These are phyloP conservation scores for Paramormyrops hopkinsi DNA, from an alignment of 2,797 vertebrate genomes.

Conservation along the genomic window DNA sequence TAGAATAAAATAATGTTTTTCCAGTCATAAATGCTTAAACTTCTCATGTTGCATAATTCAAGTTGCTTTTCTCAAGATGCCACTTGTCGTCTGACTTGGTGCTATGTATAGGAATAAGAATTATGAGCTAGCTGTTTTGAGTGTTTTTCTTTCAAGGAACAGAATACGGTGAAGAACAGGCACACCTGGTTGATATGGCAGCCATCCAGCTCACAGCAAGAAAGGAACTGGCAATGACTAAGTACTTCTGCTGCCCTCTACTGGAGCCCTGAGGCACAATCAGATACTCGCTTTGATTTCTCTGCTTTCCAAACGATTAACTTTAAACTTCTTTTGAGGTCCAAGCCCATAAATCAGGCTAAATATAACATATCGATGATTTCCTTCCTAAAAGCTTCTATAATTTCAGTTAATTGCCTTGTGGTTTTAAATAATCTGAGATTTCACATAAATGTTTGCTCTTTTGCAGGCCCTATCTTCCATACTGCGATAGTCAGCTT, in stretches of 20 bases:
- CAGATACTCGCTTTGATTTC: not conserved
- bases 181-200: slow-evolving; percentile 52
- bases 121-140: slow-evolving; percentile 4
- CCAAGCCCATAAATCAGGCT: not conserved
- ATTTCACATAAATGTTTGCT: not conserved
- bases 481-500: not conserved
- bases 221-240: slow-evolving; percentile 61
- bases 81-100: not conserved
- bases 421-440: not conserved
- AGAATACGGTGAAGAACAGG: slow-evolving; percentile 30
- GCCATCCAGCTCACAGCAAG: slow-evolving; percentile 61
- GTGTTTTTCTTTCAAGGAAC: slow-evolving; percentile 24
- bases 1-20: not conserved
- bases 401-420: not conserved
- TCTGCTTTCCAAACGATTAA: not conserved
- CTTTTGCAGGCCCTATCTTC: not conserved
- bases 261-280: slow-evolving; percentile 44
- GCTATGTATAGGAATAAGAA: slow-evolving; percentile 4
- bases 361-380: not conserved
- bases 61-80: not conserved
- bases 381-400: not conserved
- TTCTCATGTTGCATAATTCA: not conserved
- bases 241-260: slow-evolving; percentile 63
- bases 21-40: not conserved
- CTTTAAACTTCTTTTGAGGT: not conserved